Percentiles rank a stretch among this genome's conserved stretches.
Evolutionary conservation across 2,888 invertebrate species (phyloP).

Genomic region (Cenopis cana): DNA sequence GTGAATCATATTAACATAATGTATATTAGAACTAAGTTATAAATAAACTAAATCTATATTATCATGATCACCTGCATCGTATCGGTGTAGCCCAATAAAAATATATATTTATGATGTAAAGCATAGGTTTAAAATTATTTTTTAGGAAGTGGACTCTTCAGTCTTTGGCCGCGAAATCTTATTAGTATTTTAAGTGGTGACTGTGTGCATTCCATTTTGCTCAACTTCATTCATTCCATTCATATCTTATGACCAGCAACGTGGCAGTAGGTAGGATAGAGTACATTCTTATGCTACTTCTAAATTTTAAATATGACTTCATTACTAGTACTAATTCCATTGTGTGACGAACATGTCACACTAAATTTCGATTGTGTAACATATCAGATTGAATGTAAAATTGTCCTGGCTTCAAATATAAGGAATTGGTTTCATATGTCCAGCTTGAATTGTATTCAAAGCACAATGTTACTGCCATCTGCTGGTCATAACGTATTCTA

Average conservation of each 20-base stretch:
- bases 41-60: not conserved
- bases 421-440: no score
- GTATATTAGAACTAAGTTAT: not conserved
- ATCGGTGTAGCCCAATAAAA: slow-evolving; percentile 2
- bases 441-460: not conserved
- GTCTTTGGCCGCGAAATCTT: slow-evolving; percentile 17
- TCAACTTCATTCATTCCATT: slow-evolving; percentile 19
- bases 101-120: not conserved
- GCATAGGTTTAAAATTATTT: not conserved
- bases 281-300: not conserved
- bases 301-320: not conserved
- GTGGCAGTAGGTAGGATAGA: not conserved
- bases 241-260: slow-evolving; percentile 1
- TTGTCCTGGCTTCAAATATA: not conserved
- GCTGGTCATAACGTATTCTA: not conserved
- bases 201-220: slow-evolving; percentile 11
- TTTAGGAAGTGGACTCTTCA: not conserved
- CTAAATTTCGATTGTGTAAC: not conserved
- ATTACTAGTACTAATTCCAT: not conserved
- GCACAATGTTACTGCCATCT: not conserved
- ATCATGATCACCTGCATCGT: not conserved
- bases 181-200: slow-evolving; percentile 6
- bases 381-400: no score
- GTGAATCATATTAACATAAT: not conserved
- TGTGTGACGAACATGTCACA: not conserved